Conservation (phyloP, 2,113 vertebrate species). For the Brevimyrus niger region DNA sequence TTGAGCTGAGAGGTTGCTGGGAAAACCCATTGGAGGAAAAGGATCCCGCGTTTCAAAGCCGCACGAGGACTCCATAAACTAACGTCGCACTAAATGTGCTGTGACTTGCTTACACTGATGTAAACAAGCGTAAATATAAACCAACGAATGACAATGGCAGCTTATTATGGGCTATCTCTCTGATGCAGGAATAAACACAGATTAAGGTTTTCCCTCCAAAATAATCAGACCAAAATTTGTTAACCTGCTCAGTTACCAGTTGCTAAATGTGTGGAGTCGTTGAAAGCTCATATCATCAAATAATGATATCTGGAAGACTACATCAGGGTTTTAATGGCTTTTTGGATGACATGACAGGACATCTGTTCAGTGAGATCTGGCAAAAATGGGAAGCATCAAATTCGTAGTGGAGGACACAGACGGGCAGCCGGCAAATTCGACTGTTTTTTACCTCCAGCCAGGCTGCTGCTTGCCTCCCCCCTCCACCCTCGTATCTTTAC, state of each 20-base stretch:
- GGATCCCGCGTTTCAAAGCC: slow-evolving; percentile 5
- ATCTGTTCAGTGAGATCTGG: background rate
- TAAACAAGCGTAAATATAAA: background rate
- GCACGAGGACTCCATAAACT: background rate
- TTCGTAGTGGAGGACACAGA: background rate
- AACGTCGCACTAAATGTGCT: background rate
- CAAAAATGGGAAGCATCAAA: slow-evolving; percentile 1
- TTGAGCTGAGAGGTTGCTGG: slow-evolving; percentile 27
- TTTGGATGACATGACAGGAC: slow-evolving; percentile 1
- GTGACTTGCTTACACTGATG: background rate
- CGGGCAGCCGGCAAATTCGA: background rate
- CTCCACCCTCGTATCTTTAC: background rate
- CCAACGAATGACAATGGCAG: too few species aligned
- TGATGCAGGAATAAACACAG: background rate
- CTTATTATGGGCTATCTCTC: background rate
- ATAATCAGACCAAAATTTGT: background rate
- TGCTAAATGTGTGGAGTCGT: background rate
- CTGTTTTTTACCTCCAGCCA: background rate
- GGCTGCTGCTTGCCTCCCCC: background rate
- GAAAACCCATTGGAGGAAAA: slow-evolving; percentile 31
- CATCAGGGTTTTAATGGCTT: background rate
- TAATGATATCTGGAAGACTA: background rate
- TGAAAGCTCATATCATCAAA: background rate
- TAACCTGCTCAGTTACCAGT: background rate
- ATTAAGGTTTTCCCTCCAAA: background rate